Percentiles rank a stretch among this genome's conserved stretches.
Evolutionary conservation across 2,113 vertebrate genomes (phyloP).

Genomic region (Trochalopteron elliotii): DNA sequence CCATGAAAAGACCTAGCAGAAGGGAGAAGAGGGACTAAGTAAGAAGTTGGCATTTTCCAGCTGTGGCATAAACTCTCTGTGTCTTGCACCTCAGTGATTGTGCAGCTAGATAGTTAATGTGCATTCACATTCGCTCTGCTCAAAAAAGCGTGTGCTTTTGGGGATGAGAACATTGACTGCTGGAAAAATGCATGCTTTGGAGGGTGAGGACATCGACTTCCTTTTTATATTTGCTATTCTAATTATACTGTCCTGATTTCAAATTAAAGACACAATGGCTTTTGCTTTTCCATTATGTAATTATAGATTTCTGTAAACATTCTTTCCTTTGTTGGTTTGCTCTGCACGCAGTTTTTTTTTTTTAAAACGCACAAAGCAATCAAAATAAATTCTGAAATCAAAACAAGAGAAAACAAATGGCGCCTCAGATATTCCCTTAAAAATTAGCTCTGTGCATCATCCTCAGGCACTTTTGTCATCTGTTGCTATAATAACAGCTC

Average conservation of each 20-base stretch:
- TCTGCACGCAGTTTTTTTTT: not conserved
- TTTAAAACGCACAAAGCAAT: not conserved
- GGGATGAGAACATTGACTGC: not conserved
- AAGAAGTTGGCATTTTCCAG: not conserved
- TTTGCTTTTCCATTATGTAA: conserved; percentile 39
- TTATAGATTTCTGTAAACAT: conserved; percentile 38
- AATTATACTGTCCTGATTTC: conserved; percentile 25
- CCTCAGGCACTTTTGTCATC: conserved; percentile 33
- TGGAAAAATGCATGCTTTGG: conserved; percentile 38
- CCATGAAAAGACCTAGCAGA: not conserved
- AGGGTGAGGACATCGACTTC: conserved; percentile 21
- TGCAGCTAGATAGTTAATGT: not conserved
- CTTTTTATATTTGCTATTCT: conserved; percentile 48
- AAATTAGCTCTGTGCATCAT: conserved; percentile 30
- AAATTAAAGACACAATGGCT: conserved; percentile 53
- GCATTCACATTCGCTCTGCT: not conserved
- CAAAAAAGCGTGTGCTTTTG: not conserved
- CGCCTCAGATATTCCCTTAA: not conserved
- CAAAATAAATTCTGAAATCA: conserved; percentile 43
- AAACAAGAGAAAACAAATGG: conserved; percentile 44
- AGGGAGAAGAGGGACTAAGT: not conserved
- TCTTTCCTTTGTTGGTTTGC: conserved; percentile 37
- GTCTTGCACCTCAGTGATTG: not conserved
- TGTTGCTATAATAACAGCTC: conserved; percentile 46
- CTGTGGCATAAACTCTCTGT: not conserved